Evolutionary conservation across 1,140 invertebrate species (phyloP).

Genomic region (Limonius californicus): DNA sequence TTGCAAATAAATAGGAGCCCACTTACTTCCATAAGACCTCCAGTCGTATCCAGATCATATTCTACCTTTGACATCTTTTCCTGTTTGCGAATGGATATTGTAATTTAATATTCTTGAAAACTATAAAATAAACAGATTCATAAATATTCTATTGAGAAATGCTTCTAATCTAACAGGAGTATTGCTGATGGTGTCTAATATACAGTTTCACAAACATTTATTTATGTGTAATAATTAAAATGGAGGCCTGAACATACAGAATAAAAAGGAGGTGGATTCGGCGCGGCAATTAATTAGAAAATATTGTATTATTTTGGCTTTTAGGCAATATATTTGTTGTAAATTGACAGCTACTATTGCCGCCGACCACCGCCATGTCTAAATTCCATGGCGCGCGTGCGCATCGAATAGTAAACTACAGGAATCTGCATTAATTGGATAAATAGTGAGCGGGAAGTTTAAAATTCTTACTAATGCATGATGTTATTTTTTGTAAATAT

Average conservation of each 20-base stretch:
- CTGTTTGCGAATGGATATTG: no score
- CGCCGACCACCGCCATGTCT: not conserved
- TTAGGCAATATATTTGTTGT: not conserved
- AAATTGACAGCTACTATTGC: not conserved
- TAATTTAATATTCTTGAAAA: not conserved
- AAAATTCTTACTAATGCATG: no score
- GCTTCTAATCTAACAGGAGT: not conserved
- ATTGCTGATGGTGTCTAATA: no score
- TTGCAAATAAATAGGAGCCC: not conserved
- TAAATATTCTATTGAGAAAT: not conserved
- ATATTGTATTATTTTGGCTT: not conserved
- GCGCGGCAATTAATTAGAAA: not conserved
- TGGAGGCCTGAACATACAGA: not conserved
- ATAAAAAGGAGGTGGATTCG: not conserved
- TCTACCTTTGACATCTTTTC: slow-evolving; percentile 51
- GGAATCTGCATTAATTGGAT: no score
- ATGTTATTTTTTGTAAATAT: no score
- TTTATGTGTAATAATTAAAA: not conserved
- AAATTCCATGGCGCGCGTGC: not conserved
- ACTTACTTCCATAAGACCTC: slow-evolving; percentile 67
- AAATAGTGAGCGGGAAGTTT: no score
- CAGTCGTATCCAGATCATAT: slow-evolving; percentile 61
- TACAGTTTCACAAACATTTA: not conserved
- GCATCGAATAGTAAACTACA: no score
- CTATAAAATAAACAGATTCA: not conserved